phyloP scores from a whole-genome alignment of 1,140 invertebrate species.

The Idris sp. region DNA sequence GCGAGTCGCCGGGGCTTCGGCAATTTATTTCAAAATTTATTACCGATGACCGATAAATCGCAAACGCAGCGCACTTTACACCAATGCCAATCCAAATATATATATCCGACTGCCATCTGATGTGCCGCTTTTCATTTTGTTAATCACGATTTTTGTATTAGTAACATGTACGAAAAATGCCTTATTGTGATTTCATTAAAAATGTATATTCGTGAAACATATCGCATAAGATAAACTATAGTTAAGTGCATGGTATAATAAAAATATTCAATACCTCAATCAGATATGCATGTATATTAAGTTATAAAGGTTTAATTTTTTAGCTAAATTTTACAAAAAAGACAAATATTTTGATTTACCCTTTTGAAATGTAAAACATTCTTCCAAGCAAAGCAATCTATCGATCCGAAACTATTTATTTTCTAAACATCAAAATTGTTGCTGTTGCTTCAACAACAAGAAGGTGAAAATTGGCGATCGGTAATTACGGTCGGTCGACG shows the following conservation, averaged over 20 bases:
- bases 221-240: no score
- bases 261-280: no score
- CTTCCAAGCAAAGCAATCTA: no score
- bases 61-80: slow-evolving; percentile 28
- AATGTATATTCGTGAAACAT: no score
- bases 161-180: not conserved
- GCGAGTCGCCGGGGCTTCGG: slow-evolving; percentile 66
- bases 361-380: no score
- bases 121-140: slow-evolving; percentile 17
- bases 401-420: no score
- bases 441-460: slow-evolving; percentile 7
- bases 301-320: no score
- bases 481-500: slow-evolving; percentile 36
- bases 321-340: no score
- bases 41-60: slow-evolving; percentile 76
- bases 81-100: slow-evolving; percentile 28
- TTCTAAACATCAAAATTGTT: no score
- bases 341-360: no score
- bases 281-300: no score
- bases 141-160: slow-evolving; percentile 22
- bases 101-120: slow-evolving; percentile 55
- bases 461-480: slow-evolving; percentile 17
- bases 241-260: no score
- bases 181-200: not conserved
- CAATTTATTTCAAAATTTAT: slow-evolving; percentile 76